Conservation (phyloP, 2,888 invertebrate genomes). For the Serrognathus titanus region DNA sequence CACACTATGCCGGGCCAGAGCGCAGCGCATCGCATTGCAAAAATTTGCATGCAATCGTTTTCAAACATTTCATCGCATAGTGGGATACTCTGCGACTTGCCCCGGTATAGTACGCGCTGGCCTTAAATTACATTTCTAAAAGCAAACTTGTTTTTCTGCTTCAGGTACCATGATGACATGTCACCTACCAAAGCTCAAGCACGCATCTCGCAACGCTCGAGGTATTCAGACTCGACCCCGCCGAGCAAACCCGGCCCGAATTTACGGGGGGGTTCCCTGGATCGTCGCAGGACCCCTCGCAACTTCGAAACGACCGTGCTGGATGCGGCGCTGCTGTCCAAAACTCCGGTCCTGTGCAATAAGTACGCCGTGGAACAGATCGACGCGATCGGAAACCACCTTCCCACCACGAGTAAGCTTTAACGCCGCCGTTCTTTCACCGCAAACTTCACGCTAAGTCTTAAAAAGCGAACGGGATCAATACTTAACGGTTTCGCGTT, state of each 20-base stretch:
- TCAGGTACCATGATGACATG: conserved; percentile 41
- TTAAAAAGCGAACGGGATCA: too few relatives aligned
- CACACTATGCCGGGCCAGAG: too few relatives aligned
- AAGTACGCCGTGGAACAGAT: conserved; percentile 61
- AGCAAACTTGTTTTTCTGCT: background rate
- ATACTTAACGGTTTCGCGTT: too few relatives aligned
- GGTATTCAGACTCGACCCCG: conserved; percentile 40
- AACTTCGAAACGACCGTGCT: conserved; percentile 37
- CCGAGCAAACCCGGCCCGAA: conserved; percentile 12
- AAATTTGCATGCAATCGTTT: too few relatives aligned
- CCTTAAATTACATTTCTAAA: too few relatives aligned
- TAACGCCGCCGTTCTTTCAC: too few relatives aligned
- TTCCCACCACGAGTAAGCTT: conserved; percentile 8
- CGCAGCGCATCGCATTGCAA: background rate
- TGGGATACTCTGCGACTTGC: too few relatives aligned
- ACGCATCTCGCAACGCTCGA: conserved; percentile 42
- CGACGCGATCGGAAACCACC: conserved; percentile 40
- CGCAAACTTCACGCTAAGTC: too few relatives aligned
- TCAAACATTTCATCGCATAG: too few relatives aligned
- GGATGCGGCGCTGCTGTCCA: conserved; percentile 46
- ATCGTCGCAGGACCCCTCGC: conserved; percentile 36
- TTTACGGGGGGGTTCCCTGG: conserved; percentile 39
- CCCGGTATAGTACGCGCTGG: too few relatives aligned
- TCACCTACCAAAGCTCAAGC: conserved; percentile 32
- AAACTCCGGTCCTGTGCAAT: conserved; percentile 66